Base-by-base conservation (phyloP, 2,888 invertebrate species). In the Anodontia alba region DNA sequence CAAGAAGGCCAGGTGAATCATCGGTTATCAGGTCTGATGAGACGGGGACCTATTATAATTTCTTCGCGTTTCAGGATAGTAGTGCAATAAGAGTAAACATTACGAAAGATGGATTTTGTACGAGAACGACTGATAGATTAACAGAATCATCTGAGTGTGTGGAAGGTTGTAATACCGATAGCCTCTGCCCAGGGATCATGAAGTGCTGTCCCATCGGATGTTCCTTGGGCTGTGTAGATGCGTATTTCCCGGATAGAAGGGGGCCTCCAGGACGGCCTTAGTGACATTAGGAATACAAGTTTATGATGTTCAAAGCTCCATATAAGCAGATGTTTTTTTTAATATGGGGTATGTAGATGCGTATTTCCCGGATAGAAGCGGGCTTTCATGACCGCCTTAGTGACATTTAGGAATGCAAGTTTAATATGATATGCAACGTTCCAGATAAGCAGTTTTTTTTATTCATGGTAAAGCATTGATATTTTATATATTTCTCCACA, bases 151-250 rank as follows among this genome's bases (percentile, higher is more conserved):
- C 62, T 1, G 33, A 23, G 31, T 62, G 62, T 62, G 20, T n/a
- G 5, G 33, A 62, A 17, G 62, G 33, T 1, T 62, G 62, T 23
- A 20, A 31, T 17, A 33, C 33, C 5, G 62, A 62, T 33, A 29
- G 29, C 2, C 33, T 7, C 1, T 62, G 62, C 17, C 31, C 62
- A 17, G 33, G 12, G 1, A 17, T 1, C 15, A 1, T 29, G 20
- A 62, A 62, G 33, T 62, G 62, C 33, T 62, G 62, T 23, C 62
- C 62, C 33, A 20, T 62, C 20, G 62, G 20, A 1, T 62, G 62
- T 62, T 62, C 62, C 3, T 17, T 62, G 33, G 62, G 20, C 1
- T 62, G 62, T 20, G 33, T 31, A 15, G 62, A 62, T 7, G 26
- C 57, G 38, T 12, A 8, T 38, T 5, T 38, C 12, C 38, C 38